These are phyloP conservation scores for Ophthalmolycus amberensis DNA, from an alignment of 2,113 vertebrate species.

Conservation along the genomic window DNA sequence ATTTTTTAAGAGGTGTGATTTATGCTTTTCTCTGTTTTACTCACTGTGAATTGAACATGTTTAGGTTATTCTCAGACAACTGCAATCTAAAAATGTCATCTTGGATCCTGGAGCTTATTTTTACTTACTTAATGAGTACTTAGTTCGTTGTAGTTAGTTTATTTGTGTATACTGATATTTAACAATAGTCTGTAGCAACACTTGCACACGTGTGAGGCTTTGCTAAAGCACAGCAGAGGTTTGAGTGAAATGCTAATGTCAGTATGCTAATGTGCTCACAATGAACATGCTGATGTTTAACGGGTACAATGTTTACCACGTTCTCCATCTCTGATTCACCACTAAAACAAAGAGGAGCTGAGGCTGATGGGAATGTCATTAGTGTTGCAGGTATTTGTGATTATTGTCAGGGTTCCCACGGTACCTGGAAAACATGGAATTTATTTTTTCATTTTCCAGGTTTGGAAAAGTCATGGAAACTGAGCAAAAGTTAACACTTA, in stretches of 20 bases:
- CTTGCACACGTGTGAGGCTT: background rate
- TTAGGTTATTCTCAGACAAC: background rate
- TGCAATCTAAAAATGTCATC: background rate
- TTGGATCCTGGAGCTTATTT: background rate
- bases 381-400: background rate
- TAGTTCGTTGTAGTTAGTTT: background rate
- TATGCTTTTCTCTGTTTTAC: background rate
- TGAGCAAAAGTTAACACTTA: too few relatives aligned
- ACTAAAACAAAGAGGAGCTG: background rate
- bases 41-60: background rate
- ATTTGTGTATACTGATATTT: background rate
- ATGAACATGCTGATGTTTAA: background rate
- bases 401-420: too few relatives aligned
- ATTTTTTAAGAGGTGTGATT: background rate
- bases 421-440: too few relatives aligned
- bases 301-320: background rate
- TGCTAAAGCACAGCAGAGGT: too few relatives aligned
- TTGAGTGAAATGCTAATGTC: background rate
- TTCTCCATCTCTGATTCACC: background rate
- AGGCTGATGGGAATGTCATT: background rate
- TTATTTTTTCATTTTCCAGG: too few relatives aligned
- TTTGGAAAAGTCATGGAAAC: too few relatives aligned
- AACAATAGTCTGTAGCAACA: background rate
- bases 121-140: background rate
- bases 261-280: background rate